These are phyloP conservation scores for Colaptes auratus DNA, from an alignment of 2,113 vertebrate species.

Conservation along the genomic window DNA sequence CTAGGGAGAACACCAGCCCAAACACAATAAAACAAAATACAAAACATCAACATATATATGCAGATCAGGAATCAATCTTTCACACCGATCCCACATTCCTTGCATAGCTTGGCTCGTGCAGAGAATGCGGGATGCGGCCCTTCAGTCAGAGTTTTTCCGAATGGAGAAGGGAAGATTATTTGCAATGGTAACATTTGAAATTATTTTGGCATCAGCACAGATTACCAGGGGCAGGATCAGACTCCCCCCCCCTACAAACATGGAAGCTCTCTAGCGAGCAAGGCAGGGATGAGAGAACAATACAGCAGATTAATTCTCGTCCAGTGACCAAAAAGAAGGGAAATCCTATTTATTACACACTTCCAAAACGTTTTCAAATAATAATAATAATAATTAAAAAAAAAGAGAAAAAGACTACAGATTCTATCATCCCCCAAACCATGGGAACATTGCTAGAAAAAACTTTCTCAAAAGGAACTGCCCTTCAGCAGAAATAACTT, in stretches of 20 bases:
- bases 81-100: conserved; percentile 50
- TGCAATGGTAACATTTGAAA: conserved; percentile 45
- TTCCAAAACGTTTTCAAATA: conserved; percentile 47
- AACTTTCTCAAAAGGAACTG: conserved; percentile 34
- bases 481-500: conserved; percentile 36
- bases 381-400: neutral
- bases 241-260: conserved; percentile 49
- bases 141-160: conserved; percentile 42
- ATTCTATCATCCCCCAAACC: conserved; percentile 11
- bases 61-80: conserved; percentile 59
- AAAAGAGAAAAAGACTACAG: neutral
- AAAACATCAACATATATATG: conserved; percentile 46
- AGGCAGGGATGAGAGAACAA: conserved; percentile 57
- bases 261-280: conserved; percentile 62
- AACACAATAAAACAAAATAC: conserved; percentile 57
- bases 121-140: conserved; percentile 46
- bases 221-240: conserved; percentile 48
- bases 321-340: conserved; percentile 66
- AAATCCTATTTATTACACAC: conserved; percentile 37
- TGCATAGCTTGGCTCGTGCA: conserved; percentile 37
- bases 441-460: conserved; percentile 35
- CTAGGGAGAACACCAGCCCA: conserved; percentile 43
- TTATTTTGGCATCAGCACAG: conserved; percentile 68
- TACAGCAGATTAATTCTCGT: conserved; percentile 68
- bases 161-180: conserved; percentile 50